phyloP scores from a whole-genome alignment of 2,888 invertebrate species.

The Eupithecia tripunctaria region DNA sequence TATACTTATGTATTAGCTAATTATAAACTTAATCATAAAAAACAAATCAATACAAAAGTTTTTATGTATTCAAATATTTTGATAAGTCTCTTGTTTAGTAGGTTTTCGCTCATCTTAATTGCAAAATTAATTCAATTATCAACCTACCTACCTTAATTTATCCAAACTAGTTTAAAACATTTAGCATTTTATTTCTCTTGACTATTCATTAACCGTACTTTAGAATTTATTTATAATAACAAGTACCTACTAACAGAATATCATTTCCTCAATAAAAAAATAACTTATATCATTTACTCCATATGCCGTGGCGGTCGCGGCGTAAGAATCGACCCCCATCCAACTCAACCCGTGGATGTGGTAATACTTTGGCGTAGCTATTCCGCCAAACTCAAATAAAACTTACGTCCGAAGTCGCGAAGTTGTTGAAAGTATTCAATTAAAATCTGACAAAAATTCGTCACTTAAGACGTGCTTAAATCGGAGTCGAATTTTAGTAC shows the following conservation, averaged over 20 bases:
- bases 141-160: conserved; percentile 1
- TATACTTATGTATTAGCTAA: not conserved
- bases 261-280: not conserved
- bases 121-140: not conserved
- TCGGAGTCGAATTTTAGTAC: too few species aligned
- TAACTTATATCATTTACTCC: too few species aligned
- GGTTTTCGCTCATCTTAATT: not conserved
- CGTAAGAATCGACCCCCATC: too few species aligned
- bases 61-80: conserved; percentile 14
- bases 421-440: too few species aligned
- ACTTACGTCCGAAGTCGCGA: too few species aligned
- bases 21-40: not conserved
- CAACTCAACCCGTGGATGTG: too few species aligned
- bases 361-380: too few species aligned
- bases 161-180: not conserved
- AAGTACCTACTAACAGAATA: not conserved
- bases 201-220: not conserved
- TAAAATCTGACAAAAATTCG: too few species aligned
- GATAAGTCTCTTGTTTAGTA: conserved; percentile 3
- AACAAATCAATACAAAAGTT: conserved; percentile 1
- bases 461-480: too few species aligned
- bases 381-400: too few species aligned
- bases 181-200: not conserved
- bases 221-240: not conserved
- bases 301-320: too few species aligned